phyloP scores from a whole-genome alignment of 92 coral and sea anemone species.

The Diadumene lineata region DNA sequence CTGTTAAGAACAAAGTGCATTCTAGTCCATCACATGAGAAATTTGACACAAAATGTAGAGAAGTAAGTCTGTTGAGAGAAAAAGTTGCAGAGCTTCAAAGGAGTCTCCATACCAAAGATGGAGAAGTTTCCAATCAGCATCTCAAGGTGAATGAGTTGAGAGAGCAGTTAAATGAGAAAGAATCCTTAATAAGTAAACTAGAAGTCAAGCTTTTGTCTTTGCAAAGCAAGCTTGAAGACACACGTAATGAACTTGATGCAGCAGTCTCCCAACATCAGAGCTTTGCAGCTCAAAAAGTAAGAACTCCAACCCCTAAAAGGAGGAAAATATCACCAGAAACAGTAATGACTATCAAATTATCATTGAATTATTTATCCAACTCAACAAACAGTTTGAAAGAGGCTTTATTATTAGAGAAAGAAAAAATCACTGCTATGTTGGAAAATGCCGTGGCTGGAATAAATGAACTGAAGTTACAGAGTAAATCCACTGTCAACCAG shows the following conservation, averaged over 20 bases:
- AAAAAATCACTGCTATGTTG: conserved; percentile 18
- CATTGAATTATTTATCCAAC: conserved; percentile 29
- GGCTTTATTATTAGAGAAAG: conserved; percentile 25
- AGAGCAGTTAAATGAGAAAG: conserved; percentile 47
- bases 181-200: conserved; percentile 46
- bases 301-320: conserved; percentile 26
- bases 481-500: conserved; percentile 31
- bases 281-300: conserved; percentile 15
- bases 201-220: conserved; percentile 44
- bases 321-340: conserved; percentile 35
- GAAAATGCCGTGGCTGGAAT: conserved; percentile 32
- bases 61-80: conserved; percentile 38
- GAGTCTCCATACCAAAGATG: conserved; percentile 42
- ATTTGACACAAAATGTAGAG: conserved; percentile 13
- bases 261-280: conserved; percentile 1
- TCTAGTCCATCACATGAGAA: conserved; percentile 10
- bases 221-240: conserved; percentile 55
- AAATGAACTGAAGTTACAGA: conserved; percentile 16
- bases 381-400: conserved; percentile 28
- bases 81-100: conserved; percentile 54
- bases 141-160: conserved; percentile 36
- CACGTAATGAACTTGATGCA: conserved; percentile 30
- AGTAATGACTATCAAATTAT: conserved; percentile 29
- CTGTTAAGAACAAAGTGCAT: not conserved
- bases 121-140: conserved; percentile 34